A percentile compares a stretch with the other conserved stretches of the same genome.
Evolutionary conservation across 2,113 vertebrate genomes (phyloP).

Genomic region (Panthera uncia): DNA sequence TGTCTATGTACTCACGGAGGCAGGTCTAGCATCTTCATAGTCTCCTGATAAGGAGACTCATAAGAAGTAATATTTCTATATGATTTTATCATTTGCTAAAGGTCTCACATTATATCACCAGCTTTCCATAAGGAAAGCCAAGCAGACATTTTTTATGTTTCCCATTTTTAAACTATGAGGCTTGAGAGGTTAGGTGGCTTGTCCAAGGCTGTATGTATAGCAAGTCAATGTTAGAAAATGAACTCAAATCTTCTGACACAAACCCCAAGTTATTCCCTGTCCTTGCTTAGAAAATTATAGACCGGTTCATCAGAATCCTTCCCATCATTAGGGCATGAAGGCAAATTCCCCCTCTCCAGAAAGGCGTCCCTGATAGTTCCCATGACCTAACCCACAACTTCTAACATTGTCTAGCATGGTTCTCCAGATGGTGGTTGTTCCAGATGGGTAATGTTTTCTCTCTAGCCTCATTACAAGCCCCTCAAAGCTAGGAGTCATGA

Average conservation of each 20-base stretch:
- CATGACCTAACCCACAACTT: not conserved
- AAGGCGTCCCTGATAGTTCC: not conserved
- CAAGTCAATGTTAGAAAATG: slow-evolving; percentile 21
- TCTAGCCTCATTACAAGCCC: not conserved
- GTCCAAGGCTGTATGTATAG: not conserved
- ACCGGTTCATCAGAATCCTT: not conserved
- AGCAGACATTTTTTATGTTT: not conserved
- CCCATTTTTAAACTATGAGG: not conserved
- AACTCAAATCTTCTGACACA: not conserved
- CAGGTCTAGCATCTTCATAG: not conserved
- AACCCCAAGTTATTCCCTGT: not conserved
- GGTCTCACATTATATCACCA: not conserved
- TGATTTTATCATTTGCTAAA: not conserved
- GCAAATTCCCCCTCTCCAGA: not conserved
- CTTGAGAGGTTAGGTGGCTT: slow-evolving; percentile 8
- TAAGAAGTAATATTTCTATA: not conserved
- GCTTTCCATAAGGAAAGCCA: not conserved
- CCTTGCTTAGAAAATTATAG: not conserved
- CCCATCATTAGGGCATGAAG: not conserved
- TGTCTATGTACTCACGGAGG: not conserved
- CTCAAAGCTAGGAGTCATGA: not conserved
- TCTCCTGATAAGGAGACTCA: not conserved
- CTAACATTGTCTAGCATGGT: not conserved
- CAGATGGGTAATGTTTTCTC: not conserved
- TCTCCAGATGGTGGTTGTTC: not conserved